Evolutionary conservation across 1,140 invertebrate species (phyloP).

Genomic region (Vanessa tameamea): DNA sequence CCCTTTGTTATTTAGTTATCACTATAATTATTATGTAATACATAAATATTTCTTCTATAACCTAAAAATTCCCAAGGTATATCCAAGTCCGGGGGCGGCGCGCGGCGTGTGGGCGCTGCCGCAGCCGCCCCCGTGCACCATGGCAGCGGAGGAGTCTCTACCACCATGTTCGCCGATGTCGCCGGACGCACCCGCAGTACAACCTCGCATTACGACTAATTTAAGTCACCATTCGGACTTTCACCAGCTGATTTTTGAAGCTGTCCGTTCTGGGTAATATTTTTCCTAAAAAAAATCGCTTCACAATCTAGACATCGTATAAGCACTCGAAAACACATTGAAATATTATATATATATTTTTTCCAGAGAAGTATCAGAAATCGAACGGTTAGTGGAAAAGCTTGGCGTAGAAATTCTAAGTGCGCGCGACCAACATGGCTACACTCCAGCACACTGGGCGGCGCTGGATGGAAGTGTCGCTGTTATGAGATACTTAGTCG

Average conservation of each 20-base stretch:
- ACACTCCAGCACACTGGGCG: conserved; percentile 95
- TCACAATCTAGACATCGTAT: too few relatives aligned
- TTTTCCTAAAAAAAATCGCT: conserved; percentile 22
- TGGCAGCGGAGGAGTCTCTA: conserved; percentile 83
- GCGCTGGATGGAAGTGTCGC: conserved; percentile 92
- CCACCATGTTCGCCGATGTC: conserved; percentile 75
- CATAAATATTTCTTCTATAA: too few relatives aligned
- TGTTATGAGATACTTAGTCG: conserved; percentile 91
- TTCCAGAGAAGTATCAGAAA: conserved; percentile 85
- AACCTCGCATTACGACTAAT: conserved; percentile 70
- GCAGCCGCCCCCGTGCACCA: conserved; percentile 85
- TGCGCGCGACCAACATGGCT: conserved; percentile 93
- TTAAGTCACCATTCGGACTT: conserved; percentile 69
- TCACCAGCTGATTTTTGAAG: conserved; percentile 83
- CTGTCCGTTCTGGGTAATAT: conserved; percentile 83
- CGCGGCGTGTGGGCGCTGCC: conserved; percentile 91
- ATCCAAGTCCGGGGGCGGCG: conserved; percentile 90
- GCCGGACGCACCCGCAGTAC: conserved; percentile 73
- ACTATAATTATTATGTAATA: too few relatives aligned
- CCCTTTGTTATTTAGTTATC: too few relatives aligned
- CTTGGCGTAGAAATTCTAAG: conserved; percentile 86
- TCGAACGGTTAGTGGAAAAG: conserved; percentile 89
- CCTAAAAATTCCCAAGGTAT: conserved; percentile 71
- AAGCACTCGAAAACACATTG: too few relatives aligned
- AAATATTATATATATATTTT: background rate